Percentiles rank a stretch among this genome's conserved stretches.
Evolutionary conservation across 2,113 vertebrate genomes (phyloP).

Genomic region (Lagenorhynchus albirostris): DNA sequence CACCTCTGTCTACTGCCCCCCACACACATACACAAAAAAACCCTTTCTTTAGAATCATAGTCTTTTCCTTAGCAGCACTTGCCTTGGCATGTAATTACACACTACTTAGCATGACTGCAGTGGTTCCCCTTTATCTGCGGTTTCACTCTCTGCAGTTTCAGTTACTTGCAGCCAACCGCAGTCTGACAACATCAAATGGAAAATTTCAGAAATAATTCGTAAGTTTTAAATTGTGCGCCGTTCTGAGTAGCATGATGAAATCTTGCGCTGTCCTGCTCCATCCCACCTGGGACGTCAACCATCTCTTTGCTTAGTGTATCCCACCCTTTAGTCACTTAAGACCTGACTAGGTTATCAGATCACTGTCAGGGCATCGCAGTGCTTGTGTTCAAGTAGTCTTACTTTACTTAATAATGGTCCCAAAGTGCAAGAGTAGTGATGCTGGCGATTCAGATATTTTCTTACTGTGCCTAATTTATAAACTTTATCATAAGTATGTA

Average conservation of each 20-base stretch:
- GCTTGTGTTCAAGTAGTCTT: background rate
- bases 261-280: background rate
- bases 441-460: background rate
- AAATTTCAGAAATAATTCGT: background rate
- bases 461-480: background rate
- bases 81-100: background rate
- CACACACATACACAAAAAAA: background rate
- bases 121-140: background rate
- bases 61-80: background rate
- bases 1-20: background rate
- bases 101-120: background rate
- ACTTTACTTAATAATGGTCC: background rate
- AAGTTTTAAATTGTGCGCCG: background rate
- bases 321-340: background rate
- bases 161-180: background rate
- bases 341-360: background rate
- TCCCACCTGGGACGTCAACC: background rate
- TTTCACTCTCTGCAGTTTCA: background rate
- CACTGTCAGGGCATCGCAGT: background rate
- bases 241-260: background rate
- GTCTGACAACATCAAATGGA: background rate
- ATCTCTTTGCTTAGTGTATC: too few relatives aligned
- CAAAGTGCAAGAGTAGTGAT: background rate
- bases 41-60: background rate
- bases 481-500: background rate